phyloP scores from a whole-genome alignment of 2,797 vertebrate species.

The Lindbergichthys nudifrons region DNA sequence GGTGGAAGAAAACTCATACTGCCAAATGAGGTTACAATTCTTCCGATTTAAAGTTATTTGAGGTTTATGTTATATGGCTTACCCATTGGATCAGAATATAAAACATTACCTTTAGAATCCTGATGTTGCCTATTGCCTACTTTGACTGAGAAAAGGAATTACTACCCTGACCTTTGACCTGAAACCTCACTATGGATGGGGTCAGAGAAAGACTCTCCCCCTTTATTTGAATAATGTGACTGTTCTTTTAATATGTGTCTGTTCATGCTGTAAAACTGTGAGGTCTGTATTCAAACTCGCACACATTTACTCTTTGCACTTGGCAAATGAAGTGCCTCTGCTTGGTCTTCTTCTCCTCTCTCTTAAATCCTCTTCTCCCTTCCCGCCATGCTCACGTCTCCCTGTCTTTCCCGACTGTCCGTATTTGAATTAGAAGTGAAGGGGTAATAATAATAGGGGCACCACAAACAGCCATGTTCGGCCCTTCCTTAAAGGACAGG shows the following conservation, averaged over 20 bases:
- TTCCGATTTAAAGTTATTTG: not conserved
- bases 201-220: slow-evolving; percentile 5
- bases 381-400: slow-evolving; percentile 29
- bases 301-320: slow-evolving; percentile 15
- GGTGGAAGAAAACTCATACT: not conserved
- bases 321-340: slow-evolving; percentile 37
- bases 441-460: slow-evolving; percentile 73
- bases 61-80: not conserved
- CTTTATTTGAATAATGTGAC: not conserved
- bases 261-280: slow-evolving; percentile 14
- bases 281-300: slow-evolving; percentile 20
- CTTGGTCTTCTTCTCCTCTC: slow-evolving; percentile 38
- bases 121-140: not conserved
- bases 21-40: not conserved
- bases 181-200: not conserved
- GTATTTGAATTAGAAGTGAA: slow-evolving; percentile 79
- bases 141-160: slow-evolving; percentile 1
- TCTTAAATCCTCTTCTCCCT: slow-evolving; percentile 30
- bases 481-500: slow-evolving; percentile 84
- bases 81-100: not conserved
- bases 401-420: slow-evolving; percentile 60
- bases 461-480: slow-evolving; percentile 76
- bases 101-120: not conserved
- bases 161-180: slow-evolving; percentile 9
- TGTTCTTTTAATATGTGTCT: slow-evolving; percentile 17